These are phyloP conservation scores for Petrophora chlorosata DNA, from an alignment of 2,888 invertebrate genomes.

Conservation along the genomic window DNA sequence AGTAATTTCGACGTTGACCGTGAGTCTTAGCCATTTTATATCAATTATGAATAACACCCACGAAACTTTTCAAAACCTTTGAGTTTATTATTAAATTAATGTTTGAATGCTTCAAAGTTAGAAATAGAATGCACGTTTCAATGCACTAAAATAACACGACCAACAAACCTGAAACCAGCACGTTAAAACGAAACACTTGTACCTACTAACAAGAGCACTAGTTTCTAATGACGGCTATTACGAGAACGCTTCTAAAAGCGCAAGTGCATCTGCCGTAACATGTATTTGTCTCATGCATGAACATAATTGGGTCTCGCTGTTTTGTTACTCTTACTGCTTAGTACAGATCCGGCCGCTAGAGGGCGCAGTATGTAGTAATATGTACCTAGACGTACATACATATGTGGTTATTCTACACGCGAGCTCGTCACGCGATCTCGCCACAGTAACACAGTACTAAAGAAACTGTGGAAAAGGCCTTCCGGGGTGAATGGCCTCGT, in stretches of 20 bases:
- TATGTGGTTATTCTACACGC: constrained; percentile 64
- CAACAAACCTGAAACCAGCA: constrained; percentile 6
- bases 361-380: constrained; percentile 44
- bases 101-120: background rate
- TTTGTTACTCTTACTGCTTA: constrained; percentile 51
- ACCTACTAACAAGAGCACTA: constrained; percentile 9
- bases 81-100: too few species aligned
- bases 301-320: constrained; percentile 58
- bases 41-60: too few species aligned
- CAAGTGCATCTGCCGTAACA: constrained; percentile 50
- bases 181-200: constrained; percentile 5
- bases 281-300: constrained; percentile 56
- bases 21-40: too few species aligned
- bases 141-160: background rate
- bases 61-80: too few species aligned
- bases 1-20: too few species aligned
- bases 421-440: constrained; percentile 75
- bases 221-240: constrained; percentile 25
- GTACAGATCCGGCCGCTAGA: constrained; percentile 57
- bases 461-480: constrained; percentile 82
- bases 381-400: too few species aligned
- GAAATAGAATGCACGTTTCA: too few species aligned
- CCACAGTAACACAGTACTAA: constrained; percentile 78
- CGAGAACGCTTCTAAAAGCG: constrained; percentile 34
- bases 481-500: constrained; percentile 82